These are phyloP conservation scores for Ranitomeya imitator DNA, from an alignment of 2,113 vertebrate genomes.

Conservation along the genomic window DNA sequence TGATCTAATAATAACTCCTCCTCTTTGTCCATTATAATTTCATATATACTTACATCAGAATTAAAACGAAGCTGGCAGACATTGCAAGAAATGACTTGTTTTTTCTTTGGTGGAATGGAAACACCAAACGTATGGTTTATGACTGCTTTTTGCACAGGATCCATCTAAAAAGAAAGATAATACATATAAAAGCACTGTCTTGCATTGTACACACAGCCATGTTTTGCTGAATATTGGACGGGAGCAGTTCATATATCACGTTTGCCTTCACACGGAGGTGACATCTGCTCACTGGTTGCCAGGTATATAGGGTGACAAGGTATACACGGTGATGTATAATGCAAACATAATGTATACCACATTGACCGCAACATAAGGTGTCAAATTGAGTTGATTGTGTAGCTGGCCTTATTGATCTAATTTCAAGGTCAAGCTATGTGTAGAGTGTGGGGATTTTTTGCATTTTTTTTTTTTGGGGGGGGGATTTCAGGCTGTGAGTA, in stretches of 20 bases:
- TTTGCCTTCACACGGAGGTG: not conserved
- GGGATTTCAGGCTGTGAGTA: not conserved
- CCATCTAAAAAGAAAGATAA: conserved; percentile 81
- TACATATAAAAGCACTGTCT: conserved; percentile 15
- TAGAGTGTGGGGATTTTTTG: too few relatives aligned
- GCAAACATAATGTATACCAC: not conserved
- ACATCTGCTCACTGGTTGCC: not conserved
- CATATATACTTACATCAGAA: conserved; percentile 86
- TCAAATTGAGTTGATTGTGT: not conserved
- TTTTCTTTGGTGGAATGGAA: conserved; percentile 90
- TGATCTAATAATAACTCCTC: not conserved
- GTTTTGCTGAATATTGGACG: not conserved
- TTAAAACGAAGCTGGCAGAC: conserved; percentile 97
- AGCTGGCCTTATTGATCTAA: not conserved
- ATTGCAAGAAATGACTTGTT: conserved; percentile 92
- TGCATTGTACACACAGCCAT: conserved; percentile 13
- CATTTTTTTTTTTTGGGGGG: too few relatives aligned
- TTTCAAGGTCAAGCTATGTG: not conserved
- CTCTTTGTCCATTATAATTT: not conserved
- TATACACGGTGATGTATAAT: not conserved
- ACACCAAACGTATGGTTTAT: conserved; percentile 99
- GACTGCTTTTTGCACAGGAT: conserved; percentile 98
- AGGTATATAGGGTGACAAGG: not conserved
- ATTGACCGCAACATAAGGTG: not conserved
- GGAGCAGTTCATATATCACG: not conserved